Base-by-base conservation (phyloP, 1,140 invertebrate genomes). In the Sminthurinus signatus region DNA sequence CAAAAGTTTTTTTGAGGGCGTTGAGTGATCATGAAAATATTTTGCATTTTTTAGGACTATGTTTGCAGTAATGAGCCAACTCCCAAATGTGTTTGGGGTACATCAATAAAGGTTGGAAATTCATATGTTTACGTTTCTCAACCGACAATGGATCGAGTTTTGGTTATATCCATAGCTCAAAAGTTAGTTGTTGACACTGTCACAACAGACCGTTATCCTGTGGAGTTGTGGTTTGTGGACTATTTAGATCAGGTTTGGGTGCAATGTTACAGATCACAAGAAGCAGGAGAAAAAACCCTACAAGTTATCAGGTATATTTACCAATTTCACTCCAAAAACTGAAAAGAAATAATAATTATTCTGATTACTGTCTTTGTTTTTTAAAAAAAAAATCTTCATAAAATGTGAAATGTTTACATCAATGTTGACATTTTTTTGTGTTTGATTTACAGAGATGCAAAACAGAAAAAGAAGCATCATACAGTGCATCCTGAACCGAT, bases 161-260 rank as follows among this genome's bases (percentile, higher is more conserved):
- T 90, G 10, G 84, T 89, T 31, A 86, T 87, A 65, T 86, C 84
- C 62, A 84, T 84, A 69, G 79, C 84, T 56, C 85, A 87, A 73
- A 86, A 86, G 84, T 83, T 86, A 23, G 84, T 87, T 23, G 84
- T 87, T 17, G 85, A 87, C 73, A 84, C 85, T 39, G 83, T 90
- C 5, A 78, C 83, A 14, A 89, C 88, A 8, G 87, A 89, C 73
- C 85, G 85, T 73, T 83, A 82, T 71, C 88, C 88, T 2, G 85
- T 88, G 3, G 83, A 86, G 60, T 74, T 90, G 2, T 80, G 84
- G 71, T 88, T 89, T 73, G 83, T 89, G 2, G 81, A 83, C 31
- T 83, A 87, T 72, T 74, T 89, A 58, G 88, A 89, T 74, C 87
- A 90, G 76, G 84, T 90, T 1, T 90, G 88, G 88, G 80, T 89